Evolutionary conservation across 2,797 vertebrate genomes (phyloP), one percentile per base, ranked within the genome.

Genomic region (Sylvia borin): DNA sequence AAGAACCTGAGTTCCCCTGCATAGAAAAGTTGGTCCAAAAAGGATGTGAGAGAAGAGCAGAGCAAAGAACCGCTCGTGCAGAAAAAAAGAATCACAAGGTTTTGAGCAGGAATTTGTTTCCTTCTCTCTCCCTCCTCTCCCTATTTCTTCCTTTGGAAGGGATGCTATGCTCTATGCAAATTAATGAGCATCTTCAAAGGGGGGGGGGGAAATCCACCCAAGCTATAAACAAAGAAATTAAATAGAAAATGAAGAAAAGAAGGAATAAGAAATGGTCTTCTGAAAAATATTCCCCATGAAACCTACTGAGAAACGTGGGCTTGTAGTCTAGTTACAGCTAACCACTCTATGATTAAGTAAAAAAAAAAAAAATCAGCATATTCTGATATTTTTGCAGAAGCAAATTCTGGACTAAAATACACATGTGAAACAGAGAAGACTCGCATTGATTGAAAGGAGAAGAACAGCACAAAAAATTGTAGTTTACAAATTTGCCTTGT

Each of bases 1-100:
- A 75, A 70, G 71, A 47, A 11, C 5, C 26, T 38, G 50, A n/a
- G 7, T 4, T 62, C 13, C 18, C 10, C 24, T 67, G 8, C 11
- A 4, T 2, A 50, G 68, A 76, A 68, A 75, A 91, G 13, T 20
- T 32, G 7, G 27, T 40, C 27, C n/a, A 43, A 38, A 88, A 79
- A 40, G 2, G 3, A 20, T 16, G 13, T 21, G 9, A 0, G 0
- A 68, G 54, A 57, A 57, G 15, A 65, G 38, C 17, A 58, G 27
- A 19, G 7, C 38, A 73, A 85, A 29, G 43, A 77, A 34, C 34
- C 0, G 0, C 16, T 22, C 60, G 22, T 7, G 13, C 32, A 75
- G 62, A 57, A 31, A 48, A 84, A 84, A 19, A 50, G 17, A 91
- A 67, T 13, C 21, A 21, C 13, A 3, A 2, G 14, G 5, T 60